These are phyloP conservation scores for Lepetodrilus schrolli DNA, from an alignment of 2,888 invertebrate genomes.

Conservation along the genomic window DNA sequence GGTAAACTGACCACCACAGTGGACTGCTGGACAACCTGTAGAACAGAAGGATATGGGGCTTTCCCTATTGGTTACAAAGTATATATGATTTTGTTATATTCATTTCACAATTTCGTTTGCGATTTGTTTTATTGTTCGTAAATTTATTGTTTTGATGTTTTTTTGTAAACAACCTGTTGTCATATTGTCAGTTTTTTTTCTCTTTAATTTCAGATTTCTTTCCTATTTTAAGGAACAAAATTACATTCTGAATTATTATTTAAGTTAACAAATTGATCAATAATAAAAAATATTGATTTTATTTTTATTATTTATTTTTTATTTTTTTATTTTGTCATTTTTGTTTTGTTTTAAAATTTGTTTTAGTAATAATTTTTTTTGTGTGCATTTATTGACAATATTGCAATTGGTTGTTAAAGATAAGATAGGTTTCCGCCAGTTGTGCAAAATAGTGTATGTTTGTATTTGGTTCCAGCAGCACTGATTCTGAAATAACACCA, in stretches of 20 bases:
- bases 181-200: background rate
- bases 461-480: slow-evolving; percentile 33
- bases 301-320: background rate
- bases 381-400: background rate
- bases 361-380: background rate
- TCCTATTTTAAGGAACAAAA: background rate
- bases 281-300: no score
- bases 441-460: background rate
- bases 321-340: background rate
- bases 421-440: background rate
- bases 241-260: no score
- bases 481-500: slow-evolving; percentile 40
- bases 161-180: background rate
- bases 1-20: no score
- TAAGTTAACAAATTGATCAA: no score
- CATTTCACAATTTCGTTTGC: background rate
- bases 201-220: background rate
- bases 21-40: no score
- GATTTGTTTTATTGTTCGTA: background rate
- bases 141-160: background rate
- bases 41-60: slow-evolving; percentile 16
- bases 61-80: background rate
- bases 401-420: background rate
- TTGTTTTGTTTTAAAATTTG: background rate
- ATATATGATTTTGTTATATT: background rate